Base-by-base conservation (phyloP, 2,113 vertebrate genomes). In the Prolemur simus region DNA sequence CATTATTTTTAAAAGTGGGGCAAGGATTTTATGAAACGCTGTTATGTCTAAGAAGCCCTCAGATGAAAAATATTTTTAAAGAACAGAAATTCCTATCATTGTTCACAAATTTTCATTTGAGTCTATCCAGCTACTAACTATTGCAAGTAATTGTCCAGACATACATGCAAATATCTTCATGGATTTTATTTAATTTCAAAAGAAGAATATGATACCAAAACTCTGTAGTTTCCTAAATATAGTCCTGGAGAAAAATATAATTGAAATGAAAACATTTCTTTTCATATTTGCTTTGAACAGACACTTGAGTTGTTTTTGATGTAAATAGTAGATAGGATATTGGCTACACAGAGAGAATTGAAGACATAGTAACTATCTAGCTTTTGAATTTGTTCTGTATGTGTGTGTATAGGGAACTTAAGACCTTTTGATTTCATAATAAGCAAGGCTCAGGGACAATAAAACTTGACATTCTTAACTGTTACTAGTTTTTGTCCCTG, bases 401-500 rank as follows among this genome's bases (percentile, higher is more conserved):
- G 49, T 74, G n/a, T 63, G 29, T 69, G 34, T 68, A 21, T 77
- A 37, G 27, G 39, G 73, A 42, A 69, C 69, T 92, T 92, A 81
- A 94, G 97, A 96, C 89, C 87, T 97, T 97, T 97, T 68, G 29
- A 90, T 97, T 97, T 97, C 77, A 60, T 97, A 95, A 90, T 91
- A 96, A 96, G 80, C 87, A 68, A 87, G 81, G 71, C 91, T 95
- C 84, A 56, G 96, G 87, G 81, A 89, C 47, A 82, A 91, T 98
- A 96, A 98, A 98, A 97, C 66, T 89, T 98, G 97, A 96, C 97
- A 98, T 97, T 98, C 95, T 96, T 97, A 91, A 68, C 83, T 83
- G 81, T 89, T 93, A 73, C 80, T 94, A 60, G 80, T 91, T 87
- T 92, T 78, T 88, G 77, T 98, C 97, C 97, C 97, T 95, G 8